Conservation (phyloP, 1,140 invertebrate genomes). For the Leptinotarsa defecta region DNA sequence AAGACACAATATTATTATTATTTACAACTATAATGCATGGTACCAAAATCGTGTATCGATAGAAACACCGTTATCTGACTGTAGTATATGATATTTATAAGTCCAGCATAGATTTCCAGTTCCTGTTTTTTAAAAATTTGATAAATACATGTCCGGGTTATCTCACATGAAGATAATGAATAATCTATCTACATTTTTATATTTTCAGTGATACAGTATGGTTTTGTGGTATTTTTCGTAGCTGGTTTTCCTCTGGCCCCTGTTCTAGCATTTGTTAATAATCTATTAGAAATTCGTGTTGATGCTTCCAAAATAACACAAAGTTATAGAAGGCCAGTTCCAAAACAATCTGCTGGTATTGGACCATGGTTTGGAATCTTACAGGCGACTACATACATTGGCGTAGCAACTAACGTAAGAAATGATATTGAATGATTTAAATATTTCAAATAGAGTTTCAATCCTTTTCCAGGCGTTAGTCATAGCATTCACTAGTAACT, state of each 20-base stretch:
- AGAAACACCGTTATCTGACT: too few species aligned
- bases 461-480: slow-evolving; percentile 81
- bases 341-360: slow-evolving; percentile 71
- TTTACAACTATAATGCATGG: too few species aligned
- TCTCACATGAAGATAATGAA: too few species aligned
- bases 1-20: too few species aligned
- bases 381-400: slow-evolving; percentile 40
- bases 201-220: slow-evolving; percentile 77
- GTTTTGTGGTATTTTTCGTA: slow-evolving; percentile 84
- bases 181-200: too few species aligned
- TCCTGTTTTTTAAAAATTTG: too few species aligned
- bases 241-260: slow-evolving; percentile 81
- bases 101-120: too few species aligned
- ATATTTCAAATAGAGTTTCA: slow-evolving; percentile 7
- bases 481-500: slow-evolving; percentile 97
- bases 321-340: slow-evolving; percentile 71
- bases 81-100: too few species aligned
- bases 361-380: slow-evolving; percentile 66
- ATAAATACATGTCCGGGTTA: too few species aligned
- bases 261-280: slow-evolving; percentile 78
- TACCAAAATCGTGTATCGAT: too few species aligned
- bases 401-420: slow-evolving; percentile 45
- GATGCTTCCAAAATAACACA: slow-evolving; percentile 78
- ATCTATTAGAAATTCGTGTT: slow-evolving; percentile 77
- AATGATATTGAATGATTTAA: background rate